phyloP scores from a whole-genome alignment of 2,113 vertebrate species.

The Catharus minimus region DNA sequence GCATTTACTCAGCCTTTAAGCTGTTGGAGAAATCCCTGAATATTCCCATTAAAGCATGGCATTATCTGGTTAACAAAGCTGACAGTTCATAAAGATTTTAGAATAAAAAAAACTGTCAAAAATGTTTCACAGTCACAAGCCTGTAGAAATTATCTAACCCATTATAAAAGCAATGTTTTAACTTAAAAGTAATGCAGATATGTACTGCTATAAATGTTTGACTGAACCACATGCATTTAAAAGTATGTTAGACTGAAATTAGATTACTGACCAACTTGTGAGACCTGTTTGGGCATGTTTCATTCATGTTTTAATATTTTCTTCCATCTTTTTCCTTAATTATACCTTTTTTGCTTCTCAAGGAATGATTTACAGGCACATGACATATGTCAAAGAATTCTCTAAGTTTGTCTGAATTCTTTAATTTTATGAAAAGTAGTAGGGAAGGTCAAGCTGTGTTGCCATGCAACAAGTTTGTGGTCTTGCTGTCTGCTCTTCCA shows the following conservation, averaged over 20 bases:
- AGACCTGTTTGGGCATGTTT: background rate
- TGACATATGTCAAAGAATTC: constrained; percentile 45
- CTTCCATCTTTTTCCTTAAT: constrained; percentile 44
- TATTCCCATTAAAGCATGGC: background rate
- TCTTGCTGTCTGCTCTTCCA: background rate
- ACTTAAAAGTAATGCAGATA: background rate
- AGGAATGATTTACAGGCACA: constrained; percentile 57
- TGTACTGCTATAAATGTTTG: background rate
- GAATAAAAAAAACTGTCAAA: background rate
- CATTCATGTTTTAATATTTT: constrained; percentile 39
- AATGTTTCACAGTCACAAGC: background rate
- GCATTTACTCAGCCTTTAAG: background rate
- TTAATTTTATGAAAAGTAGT: constrained; percentile 54
- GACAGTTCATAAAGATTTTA: background rate
- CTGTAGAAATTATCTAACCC: background rate
- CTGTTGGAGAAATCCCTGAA: background rate
- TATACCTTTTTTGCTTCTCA: constrained; percentile 31
- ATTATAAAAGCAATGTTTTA: background rate
- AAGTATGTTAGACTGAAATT: background rate
- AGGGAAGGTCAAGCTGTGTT: constrained; percentile 37
- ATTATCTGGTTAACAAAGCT: background rate
- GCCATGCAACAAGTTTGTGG: background rate
- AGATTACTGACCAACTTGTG: background rate
- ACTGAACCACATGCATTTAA: background rate
- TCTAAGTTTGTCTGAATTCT: constrained; percentile 50